Evolutionary conservation across 2,888 invertebrate species (phyloP), one percentile per base, ranked within the genome.

Genomic region (Nyleta sp.): DNA sequence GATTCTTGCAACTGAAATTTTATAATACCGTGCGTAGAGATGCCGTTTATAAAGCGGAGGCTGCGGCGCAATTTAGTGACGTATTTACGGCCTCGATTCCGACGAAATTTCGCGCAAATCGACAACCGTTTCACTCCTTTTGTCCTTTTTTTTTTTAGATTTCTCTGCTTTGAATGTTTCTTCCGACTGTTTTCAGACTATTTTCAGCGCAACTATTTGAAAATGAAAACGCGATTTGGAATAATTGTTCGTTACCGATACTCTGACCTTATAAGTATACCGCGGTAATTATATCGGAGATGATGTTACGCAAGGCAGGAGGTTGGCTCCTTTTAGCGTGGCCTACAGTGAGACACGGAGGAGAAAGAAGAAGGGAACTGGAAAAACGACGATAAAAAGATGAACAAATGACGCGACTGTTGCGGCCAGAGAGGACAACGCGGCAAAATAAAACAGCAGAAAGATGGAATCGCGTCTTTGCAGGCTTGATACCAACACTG

Each of bases 221-320:
- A 40, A 2, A 40, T 15, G 20, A 40, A 24, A 33, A 40, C 13
- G 33, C 20, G 38, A 50, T 50, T 62, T 62, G 22, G 20, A 48
- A 31, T 35, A 50, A 35, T n/a, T 24, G n/a, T 17, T 38, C 15
- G 53, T 44, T 44, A 53, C n/a, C 33, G 52, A 44, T 60, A 59
- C 52, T 59, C 52, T 42, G 72, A 59, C 59, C 17, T 46, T 59
- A 59, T 38, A 38, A 70, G 38, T 55, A 38, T 62, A 64, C 40
- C 35, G 67, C 60, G 70, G 71, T 82, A 84, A 84, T 84, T 83
- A 84, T 80, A 78, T 81, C 59, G 67, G 62, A 77, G 81, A 80
- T 78, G 80, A 52, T 72, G 75, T 84, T 84, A 83, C 81, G 80
- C 80, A 83, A 84, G 72, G 42, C 33, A 65, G 79, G 77, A 74